Base-by-base conservation (phyloP, 1,140 invertebrate species). In the Samia ricini region DNA sequence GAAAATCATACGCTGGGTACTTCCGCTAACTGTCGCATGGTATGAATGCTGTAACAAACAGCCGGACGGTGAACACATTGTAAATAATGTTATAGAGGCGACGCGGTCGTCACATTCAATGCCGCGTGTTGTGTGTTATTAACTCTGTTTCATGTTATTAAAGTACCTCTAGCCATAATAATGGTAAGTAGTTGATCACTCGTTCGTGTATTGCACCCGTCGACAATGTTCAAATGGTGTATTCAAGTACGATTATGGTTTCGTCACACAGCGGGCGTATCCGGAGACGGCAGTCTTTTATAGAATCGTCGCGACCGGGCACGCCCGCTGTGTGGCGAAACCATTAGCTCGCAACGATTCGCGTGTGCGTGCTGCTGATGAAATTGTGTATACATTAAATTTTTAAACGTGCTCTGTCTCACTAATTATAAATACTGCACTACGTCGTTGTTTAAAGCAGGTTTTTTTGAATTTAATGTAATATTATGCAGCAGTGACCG, bases 131-230 rank as follows among this genome's bases (percentile, higher is more conserved):
- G 71, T 68, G 61, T 76, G 74, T 77, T 76, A 74, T 33, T 29
- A 33, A 19, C 56, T 36, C 56, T 3, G 26, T 18, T 59, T 76
- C 74, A 78, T 82, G 83, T 89, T 90, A 84, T 90, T 87, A 79
- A 84, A 68, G 76, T n/a, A n/a, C n/a, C n/a, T n/a, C n/a, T 89
- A 88, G 84, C 77, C 74, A 77, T 66, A 85, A 79, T 83, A 84
- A n/a, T n/a, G n/a, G n/a, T n/a, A n/a, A n/a, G n/a, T n/a, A 69
- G 77, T 86, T 87, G 82, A 83, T 84, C 88, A 90, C 88, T 89
- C 83, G 88, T 90, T 90, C 81, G 86, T 88, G 82, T 83, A 90
- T 88, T 90, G 88, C 88, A 90, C 87, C 72, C 80, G 83, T 85
- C 77, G 79, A 79, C 80, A 81, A 79, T 79, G 80, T 79, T 83